These are phyloP conservation scores for Clarias fuscus DNA, from an alignment of 2,797 vertebrate species.

Conservation along the genomic window DNA sequence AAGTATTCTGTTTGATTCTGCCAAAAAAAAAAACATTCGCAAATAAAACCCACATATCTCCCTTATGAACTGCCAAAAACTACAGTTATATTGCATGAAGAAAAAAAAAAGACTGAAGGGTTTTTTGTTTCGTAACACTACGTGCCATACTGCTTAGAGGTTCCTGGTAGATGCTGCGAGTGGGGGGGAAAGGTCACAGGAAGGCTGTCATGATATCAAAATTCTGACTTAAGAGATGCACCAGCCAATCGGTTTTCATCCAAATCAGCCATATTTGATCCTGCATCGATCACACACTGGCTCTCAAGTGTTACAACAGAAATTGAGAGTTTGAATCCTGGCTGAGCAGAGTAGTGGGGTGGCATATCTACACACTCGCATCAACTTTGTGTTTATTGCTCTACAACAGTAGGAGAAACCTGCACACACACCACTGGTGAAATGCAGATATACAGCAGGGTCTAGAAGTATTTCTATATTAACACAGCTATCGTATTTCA, in stretches of 20 bases:
- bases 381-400: not conserved
- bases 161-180: no score
- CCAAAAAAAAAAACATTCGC: not conserved
- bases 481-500: no score
- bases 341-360: no score
- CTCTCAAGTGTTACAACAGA: no score
- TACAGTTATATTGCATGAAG: not conserved
- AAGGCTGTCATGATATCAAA: not conserved
- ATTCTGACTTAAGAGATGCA: not conserved
- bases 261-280: no score
- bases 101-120: not conserved
- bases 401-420: not conserved
- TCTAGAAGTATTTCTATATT: not conserved
- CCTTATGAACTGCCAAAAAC: not conserved
- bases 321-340: no score
- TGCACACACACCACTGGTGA: no score
- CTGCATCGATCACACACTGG: no score
- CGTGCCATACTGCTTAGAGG: not conserved
- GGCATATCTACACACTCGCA: not conserved
- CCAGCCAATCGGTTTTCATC: no score
- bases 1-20: constrained; percentile 11
- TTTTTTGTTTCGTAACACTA: not conserved
- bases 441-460: not conserved
- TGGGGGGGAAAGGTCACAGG: not conserved
- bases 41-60: not conserved